Evolutionary conservation across 2,113 vertebrate species (phyloP).

Genomic region (Clarias magur): DNA sequence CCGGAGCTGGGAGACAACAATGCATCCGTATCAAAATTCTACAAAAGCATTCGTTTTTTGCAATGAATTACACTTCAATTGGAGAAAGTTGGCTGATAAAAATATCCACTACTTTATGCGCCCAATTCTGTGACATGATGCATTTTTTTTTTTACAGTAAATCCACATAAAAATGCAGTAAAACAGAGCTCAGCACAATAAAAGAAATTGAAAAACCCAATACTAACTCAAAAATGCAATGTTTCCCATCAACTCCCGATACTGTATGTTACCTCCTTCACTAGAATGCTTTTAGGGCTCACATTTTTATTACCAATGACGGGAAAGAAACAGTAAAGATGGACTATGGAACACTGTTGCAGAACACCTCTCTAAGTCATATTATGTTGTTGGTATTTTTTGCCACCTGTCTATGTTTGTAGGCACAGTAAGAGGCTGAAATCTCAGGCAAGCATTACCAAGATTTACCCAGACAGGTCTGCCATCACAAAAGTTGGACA

Average conservation of each 20-base stretch:
- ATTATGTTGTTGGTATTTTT: not conserved
- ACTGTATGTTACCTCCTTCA: not conserved
- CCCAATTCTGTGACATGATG: not conserved
- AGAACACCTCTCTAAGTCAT: not conserved
- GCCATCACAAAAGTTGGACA: not conserved
- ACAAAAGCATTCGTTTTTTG: not conserved
- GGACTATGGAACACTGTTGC: not conserved
- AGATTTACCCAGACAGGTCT: not conserved
- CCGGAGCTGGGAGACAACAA: conserved; percentile 76
- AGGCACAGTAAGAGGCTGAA: not conserved
- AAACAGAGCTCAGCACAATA: not conserved
- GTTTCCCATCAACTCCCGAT: not conserved
- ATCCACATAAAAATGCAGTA: not conserved
- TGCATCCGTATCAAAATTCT: not conserved
- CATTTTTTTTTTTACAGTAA: not conserved
- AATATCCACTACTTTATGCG: not conserved
- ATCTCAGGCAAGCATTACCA: not conserved
- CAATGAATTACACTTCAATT: not conserved
- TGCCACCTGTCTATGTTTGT: not conserved
- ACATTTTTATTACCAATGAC: not conserved
- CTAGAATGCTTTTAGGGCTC: not conserved
- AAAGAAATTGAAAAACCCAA: not conserved
- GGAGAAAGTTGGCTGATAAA: not conserved
- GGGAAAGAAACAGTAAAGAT: not conserved
- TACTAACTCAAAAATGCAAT: not conserved